Base-by-base conservation (phyloP, 64 coral and sea anemone genomes). In the Montipora efflorescens region DNA sequence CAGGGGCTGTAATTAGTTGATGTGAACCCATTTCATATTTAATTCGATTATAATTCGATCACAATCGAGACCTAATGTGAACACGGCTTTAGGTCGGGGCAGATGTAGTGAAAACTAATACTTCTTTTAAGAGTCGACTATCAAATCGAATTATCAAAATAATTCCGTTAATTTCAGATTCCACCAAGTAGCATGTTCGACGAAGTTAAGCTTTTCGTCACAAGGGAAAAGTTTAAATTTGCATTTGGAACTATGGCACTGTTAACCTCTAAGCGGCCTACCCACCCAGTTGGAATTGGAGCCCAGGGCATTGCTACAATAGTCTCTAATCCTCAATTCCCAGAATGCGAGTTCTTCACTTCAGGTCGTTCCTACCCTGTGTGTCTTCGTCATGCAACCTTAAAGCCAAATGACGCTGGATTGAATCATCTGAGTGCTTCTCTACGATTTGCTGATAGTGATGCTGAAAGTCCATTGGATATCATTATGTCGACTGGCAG, bases 401-500 rank as follows among this genome's bases (percentile, higher is more conserved):
- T 91, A 1, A 10, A 71, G 3, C 58, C 4, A 21, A 78, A 80
- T 15, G 90, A 98, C 58, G 93, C 87, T 18, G 81, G 13, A 66
- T 87, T 83, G 47, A 87, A 95, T 47, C 91, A 91, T 14, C 75
- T 86, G 84, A 68, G 87, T 16, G 96, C 96, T 4, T 62, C 96
- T 0, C 81, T 98, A 16, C 92, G 81, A 87, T 88, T 98, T 69
- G 96, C 93, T 47, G 96, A 98, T 25, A 90, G 87, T 21, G 87
- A 98, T 19, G 5, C n/a, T 3, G 96, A 93, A 5, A 90, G 86
- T 19, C 81, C 87, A 4, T 51, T 98, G 0, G 96, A 98, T 22
- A 87, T 98, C 58, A 2, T 88, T 0, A 93, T 98, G 96, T 82
- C 90, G 11, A 98, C 96, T 8, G 96, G 96, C 5, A 82, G 96